phyloP scores from a whole-genome alignment of 2,888 invertebrate genomes.

The Autographa gamma region DNA sequence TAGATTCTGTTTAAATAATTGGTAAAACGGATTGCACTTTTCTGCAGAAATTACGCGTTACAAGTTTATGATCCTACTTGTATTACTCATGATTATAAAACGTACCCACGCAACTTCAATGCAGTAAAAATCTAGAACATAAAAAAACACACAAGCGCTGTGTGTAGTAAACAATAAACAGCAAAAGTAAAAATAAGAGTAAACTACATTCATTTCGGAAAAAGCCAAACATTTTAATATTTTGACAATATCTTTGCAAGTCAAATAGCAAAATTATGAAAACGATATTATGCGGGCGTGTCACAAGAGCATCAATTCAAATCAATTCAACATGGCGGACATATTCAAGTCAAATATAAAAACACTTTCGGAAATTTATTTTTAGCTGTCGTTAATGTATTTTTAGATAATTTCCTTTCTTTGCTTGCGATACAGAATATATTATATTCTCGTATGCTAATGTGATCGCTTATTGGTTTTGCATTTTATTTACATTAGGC shows the following conservation, averaged over 20 bases:
- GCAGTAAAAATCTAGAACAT: no score
- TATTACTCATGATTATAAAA: no score
- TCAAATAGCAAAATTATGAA: constrained; percentile 30
- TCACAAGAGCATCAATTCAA: constrained; percentile 37
- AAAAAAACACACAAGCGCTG: no score
- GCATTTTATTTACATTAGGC: no score
- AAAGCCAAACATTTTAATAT: not conserved
- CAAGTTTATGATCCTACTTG: no score
- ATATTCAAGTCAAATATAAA: constrained; percentile 35
- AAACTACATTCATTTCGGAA: not conserved
- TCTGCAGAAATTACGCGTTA: not conserved
- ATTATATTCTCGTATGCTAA: no score
- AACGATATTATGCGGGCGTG: constrained; percentile 20
- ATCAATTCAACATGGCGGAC: constrained; percentile 40
- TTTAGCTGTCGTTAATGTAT: not conserved
- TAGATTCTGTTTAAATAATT: constrained; percentile 13
- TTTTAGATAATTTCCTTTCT: not conserved
- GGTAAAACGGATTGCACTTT: not conserved
- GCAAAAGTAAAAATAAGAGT: not conserved
- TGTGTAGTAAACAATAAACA: no score
- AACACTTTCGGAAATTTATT: constrained; percentile 19
- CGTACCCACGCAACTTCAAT: no score
- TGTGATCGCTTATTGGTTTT: no score
- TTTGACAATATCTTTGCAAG: constrained; percentile 21
- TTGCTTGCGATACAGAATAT: not conserved